Percentiles rank a stretch among this genome's conserved stretches.
phyloP scores from a whole-genome alignment of 2,113 vertebrate genomes.

The Silurus glanis region DNA sequence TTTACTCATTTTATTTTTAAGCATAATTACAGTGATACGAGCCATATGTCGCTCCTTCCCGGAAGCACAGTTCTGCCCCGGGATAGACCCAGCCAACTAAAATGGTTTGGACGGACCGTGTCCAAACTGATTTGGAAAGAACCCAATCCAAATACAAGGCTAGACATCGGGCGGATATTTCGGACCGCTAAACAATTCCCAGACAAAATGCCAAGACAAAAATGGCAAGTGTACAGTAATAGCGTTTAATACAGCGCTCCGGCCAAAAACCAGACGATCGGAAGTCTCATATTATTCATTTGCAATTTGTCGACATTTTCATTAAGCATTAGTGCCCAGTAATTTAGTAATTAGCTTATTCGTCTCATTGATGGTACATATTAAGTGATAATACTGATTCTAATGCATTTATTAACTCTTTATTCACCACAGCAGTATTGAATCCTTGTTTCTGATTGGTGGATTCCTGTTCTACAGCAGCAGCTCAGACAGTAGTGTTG shows the following conservation, averaged over 20 bases:
- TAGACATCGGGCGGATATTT: not conserved
- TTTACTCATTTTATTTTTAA: not conserved
- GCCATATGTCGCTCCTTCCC: slow-evolving; percentile 4
- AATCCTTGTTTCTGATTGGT: not conserved
- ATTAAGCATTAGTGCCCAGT: not conserved
- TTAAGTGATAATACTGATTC: not conserved
- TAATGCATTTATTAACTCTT: not conserved
- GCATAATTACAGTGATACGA: slow-evolving; percentile 10
- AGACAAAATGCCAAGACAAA: not conserved
- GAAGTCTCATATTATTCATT: not conserved
- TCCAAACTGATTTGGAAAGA: slow-evolving; percentile 12
- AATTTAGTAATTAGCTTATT: not conserved
- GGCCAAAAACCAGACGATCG: too few relatives aligned
- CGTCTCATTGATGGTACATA: too few relatives aligned
- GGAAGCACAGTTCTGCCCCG: not conserved
- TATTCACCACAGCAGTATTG: not conserved
- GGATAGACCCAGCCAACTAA: slow-evolving; percentile 7
- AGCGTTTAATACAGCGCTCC: not conserved
- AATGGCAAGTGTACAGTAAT: too few relatives aligned
- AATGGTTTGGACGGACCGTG: not conserved
- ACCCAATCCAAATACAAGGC: not conserved
- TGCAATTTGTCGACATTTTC: not conserved
- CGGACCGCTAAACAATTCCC: not conserved
- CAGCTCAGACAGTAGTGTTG: not conserved
- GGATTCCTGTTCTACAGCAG: not conserved